phyloP scores from a whole-genome alignment of 2,888 invertebrate genomes.

The Lasioglossum zephyrum region DNA sequence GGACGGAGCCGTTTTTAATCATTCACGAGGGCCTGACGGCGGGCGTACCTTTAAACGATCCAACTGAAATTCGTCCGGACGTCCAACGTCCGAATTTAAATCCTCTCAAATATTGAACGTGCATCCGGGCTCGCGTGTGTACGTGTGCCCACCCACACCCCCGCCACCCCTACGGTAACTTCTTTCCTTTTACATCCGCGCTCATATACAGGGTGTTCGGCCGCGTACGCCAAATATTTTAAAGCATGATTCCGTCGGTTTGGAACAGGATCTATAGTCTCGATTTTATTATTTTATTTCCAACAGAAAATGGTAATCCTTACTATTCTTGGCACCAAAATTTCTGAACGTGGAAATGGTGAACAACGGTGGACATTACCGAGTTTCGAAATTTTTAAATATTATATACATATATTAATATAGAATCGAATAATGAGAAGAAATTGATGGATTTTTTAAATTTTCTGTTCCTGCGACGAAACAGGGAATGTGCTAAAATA shows the following conservation, averaged over 20 bases:
- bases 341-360: too few species aligned
- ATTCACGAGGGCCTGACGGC: slow-evolving; percentile 82
- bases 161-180: slow-evolving; percentile 49
- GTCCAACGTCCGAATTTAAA: slow-evolving; percentile 83
- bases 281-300: background rate
- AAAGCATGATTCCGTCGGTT: background rate
- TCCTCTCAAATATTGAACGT: slow-evolving; percentile 83
- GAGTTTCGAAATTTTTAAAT: too few species aligned
- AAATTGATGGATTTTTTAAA: too few species aligned
- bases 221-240: background rate
- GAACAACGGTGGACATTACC: too few species aligned
- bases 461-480: too few species aligned
- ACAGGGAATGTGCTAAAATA: too few species aligned
- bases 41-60: slow-evolving; percentile 81
- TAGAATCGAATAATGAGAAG: too few species aligned
- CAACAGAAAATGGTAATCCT: too few species aligned
- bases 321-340: too few species aligned
- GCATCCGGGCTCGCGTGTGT: slow-evolving; percentile 60
- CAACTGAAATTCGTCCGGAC: slow-evolving; percentile 82
- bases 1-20: slow-evolving; percentile 79
- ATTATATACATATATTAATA: too few species aligned
- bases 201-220: slow-evolving; percentile 23
- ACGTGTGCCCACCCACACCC: slow-evolving; percentile 16
- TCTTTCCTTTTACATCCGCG: slow-evolving; percentile 64
- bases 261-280: background rate